Base-by-base conservation (phyloP, 2,888 invertebrate species). In the Orgyia antiqua region DNA sequence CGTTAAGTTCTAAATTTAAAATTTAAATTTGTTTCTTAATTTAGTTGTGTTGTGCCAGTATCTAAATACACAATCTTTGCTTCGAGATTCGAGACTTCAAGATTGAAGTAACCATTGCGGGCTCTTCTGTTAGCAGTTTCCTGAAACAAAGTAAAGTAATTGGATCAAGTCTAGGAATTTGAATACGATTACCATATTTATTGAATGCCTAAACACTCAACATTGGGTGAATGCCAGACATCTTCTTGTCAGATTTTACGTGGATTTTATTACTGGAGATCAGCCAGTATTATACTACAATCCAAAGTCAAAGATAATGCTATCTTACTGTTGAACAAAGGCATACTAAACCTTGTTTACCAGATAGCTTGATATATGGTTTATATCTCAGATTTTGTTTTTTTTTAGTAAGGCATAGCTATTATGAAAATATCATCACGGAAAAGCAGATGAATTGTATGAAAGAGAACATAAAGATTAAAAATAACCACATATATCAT, bases 91-190 rank as follows among this genome's bases (percentile, higher is more conserved):
- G 33, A 26, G 30, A 15, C 15, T 33, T n/a, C n/a, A n/a, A n/a
- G n/a, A n/a, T n/a, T 27, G 36, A 51, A 40, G 42, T 42, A 42
- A 46, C 40, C 41, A 45, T 37, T 51, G 53, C 32, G 48, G 46
- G 40, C 44, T 39, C 35, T 35, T 44, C 39, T 42, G 45, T 44
- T 44, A 41, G 51, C 42, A 45, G 51, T 46, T 42, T 43, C 40
- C 63, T 64, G 63, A 42, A 64, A 64, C 63, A 64, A 64, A 63
- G 45, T 48, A 42, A 31, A 40, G 42, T 51, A 52, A 60, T 58
- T 56, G 45, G 46, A 55, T 58, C 47, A 58, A 51, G 50, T 53
- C 45, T 51, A 50, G 44, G 40, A 51, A 61, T 60, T 57, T 59
- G 53, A 58, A 59, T 58, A 50, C 43, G 35, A 53, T 50, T 55